These are phyloP conservation scores for Hemiprocne comata DNA, from an alignment of 2,113 vertebrate species.

Conservation along the genomic window DNA sequence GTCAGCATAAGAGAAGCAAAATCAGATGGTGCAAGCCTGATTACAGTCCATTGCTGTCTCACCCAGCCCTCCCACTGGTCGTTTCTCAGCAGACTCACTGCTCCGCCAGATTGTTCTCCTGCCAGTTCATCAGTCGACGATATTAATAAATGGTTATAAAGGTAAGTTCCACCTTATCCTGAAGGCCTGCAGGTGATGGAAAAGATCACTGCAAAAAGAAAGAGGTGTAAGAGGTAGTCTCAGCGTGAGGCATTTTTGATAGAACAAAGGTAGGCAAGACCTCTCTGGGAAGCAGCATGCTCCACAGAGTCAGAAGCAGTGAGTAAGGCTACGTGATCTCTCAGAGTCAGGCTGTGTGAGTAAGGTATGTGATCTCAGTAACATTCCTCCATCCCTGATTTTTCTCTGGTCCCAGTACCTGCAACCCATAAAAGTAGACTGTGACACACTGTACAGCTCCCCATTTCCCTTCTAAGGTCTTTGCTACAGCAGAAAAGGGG, in stretches of 20 bases:
- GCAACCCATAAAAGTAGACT: not conserved
- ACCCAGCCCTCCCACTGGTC: constrained; percentile 22
- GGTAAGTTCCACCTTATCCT: constrained; percentile 33
- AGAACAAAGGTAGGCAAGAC: not conserved
- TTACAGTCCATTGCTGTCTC: constrained; percentile 45
- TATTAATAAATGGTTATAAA: constrained; percentile 54
- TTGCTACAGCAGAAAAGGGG: not conserved
- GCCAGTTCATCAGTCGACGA: constrained; percentile 29
- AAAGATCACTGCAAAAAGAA: constrained; percentile 11
- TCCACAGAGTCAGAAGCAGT: not conserved
- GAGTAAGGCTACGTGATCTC: no score
- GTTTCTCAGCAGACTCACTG: constrained; percentile 47
- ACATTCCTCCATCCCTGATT: not conserved
- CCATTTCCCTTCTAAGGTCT: not conserved
- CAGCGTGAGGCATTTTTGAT: not conserved
- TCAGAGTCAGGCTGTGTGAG: no score
- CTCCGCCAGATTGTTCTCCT: not conserved
- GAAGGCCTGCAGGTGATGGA: constrained; percentile 26
- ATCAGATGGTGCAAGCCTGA: constrained; percentile 36
- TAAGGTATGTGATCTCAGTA: not conserved
- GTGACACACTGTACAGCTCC: not conserved
- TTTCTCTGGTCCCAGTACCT: not conserved
- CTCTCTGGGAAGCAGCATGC: not conserved
- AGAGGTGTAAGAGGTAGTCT: not conserved
- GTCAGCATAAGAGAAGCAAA: constrained; percentile 38